These are phyloP conservation scores for Lamellibrachia luymesi DNA, from an alignment of 1,140 invertebrate species.

Conservation along the genomic window DNA sequence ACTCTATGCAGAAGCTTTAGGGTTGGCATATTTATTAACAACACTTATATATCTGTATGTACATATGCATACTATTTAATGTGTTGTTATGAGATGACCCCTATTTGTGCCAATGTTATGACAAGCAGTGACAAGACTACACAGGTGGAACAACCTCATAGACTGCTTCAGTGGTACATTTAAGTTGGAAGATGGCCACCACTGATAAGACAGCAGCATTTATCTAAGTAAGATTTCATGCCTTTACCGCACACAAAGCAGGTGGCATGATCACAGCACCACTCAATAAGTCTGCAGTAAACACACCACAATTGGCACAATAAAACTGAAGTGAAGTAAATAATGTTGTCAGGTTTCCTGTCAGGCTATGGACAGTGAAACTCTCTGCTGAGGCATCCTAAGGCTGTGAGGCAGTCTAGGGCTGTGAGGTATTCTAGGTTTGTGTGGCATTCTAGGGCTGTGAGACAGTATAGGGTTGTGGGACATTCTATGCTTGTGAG, in stretches of 20 bases:
- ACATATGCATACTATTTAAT: too few relatives aligned
- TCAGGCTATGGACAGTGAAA: neutral
- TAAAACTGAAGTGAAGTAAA: neutral
- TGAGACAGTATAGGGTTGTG: neutral
- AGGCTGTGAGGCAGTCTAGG: neutral
- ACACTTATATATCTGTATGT: too few relatives aligned
- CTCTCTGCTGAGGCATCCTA: neutral
- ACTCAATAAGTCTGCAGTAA: neutral
- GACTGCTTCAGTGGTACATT: neutral
- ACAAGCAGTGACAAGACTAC: too few relatives aligned
- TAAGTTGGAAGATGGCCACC: neutral
- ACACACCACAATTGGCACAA: neutral
- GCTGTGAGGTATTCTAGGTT: neutral
- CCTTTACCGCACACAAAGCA: neutral
- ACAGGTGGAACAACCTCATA: too few relatives aligned
- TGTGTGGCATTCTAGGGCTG: neutral
- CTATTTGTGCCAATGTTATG: too few relatives aligned
- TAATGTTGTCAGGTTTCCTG: neutral
- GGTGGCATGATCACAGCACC: neutral
- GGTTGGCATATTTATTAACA: too few relatives aligned
- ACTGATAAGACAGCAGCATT: neutral
- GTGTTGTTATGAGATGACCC: too few relatives aligned
- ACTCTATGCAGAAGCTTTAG: too few relatives aligned
- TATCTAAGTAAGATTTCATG: too few relatives aligned
- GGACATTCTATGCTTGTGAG: neutral